A percentile compares a stretch with the other conserved stretches of the same genome.
Evolutionary conservation across 1,140 invertebrate species (phyloP).

Genomic region (Choristoneura fumiferana): DNA sequence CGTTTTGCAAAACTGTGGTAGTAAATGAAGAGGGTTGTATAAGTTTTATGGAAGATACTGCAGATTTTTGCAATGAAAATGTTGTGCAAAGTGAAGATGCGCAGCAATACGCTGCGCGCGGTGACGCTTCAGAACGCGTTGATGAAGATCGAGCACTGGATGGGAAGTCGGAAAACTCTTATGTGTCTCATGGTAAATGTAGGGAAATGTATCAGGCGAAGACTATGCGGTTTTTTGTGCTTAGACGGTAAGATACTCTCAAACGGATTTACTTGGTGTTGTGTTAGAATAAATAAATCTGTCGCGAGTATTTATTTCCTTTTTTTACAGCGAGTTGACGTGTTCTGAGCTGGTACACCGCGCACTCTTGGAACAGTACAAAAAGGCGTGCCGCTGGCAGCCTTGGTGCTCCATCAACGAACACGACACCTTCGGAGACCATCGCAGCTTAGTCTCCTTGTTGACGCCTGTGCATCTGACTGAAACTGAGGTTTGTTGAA

Average conservation of each 20-base stretch:
- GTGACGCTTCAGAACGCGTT: not conserved
- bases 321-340: slow-evolving; percentile 45
- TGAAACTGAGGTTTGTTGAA: slow-evolving; percentile 58
- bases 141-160: slow-evolving; percentile 23
- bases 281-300: too few species aligned
- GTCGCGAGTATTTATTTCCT: slow-evolving; percentile 8
- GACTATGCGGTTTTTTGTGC: slow-evolving; percentile 51
- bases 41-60: slow-evolving; percentile 32
- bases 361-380: slow-evolving; percentile 48
- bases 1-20: slow-evolving; percentile 50
- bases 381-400: slow-evolving; percentile 44
- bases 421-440: slow-evolving; percentile 62
- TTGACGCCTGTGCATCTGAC: slow-evolving; percentile 53
- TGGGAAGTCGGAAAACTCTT: slow-evolving; percentile 30
- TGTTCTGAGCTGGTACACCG: slow-evolving; percentile 58
- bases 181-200: slow-evolving; percentile 43
- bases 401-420: slow-evolving; percentile 64
- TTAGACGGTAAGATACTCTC: slow-evolving; percentile 42
- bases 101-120: not conserved
- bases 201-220: slow-evolving; percentile 49
- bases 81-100: not conserved
- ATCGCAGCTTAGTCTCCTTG: slow-evolving; percentile 52
- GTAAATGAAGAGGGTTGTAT: slow-evolving; percentile 60
- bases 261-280: too few species aligned
- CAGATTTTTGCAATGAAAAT: not conserved